Base-by-base conservation (phyloP, 2,888 invertebrate genomes). In the Sipha maydis region DNA sequence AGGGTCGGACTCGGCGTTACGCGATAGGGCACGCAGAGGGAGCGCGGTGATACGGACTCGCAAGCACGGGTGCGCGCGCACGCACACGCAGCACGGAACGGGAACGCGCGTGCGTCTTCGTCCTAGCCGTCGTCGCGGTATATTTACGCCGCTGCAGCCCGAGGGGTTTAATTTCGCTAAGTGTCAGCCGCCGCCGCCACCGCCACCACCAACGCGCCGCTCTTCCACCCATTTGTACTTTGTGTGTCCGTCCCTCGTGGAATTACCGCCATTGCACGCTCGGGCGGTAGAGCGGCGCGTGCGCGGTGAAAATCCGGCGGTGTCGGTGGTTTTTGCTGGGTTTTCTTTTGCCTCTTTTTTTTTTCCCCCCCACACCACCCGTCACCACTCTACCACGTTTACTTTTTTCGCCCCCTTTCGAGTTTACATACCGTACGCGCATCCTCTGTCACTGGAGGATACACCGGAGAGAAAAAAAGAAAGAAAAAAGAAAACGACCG, bases 111-210 rank as follows among this genome's bases (percentile, higher is more conserved):
- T 14, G 14, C n/a, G 54, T 41, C 41, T 31, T 56, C 21, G 38
- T 80, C 38, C 61, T 25, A n/a, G 1, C 9, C 82, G 5, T 19
- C 75, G 41, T 34, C n/a, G 34, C 17, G 0, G 71, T 31, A 17
- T 3, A 69, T 67, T 67, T n/a, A 48, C 77, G 86, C 80, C 86
- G 5, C 86, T 61, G 71, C 79, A 3, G 79, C 88, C 67, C 75
- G 82, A 67, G 75, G 88, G 88, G 88, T 88, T 88, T 88, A 88
- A 88, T 88, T 88, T 88, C 75, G 75, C 88, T 88, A 88, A 88
- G 88, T 88, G 88, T 88, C 80, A 41, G 80, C 28, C 25, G 61
- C 48, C 48, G 8, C 56, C 54, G 48, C 71, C 71, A 9, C 28
- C 25, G 41, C 48, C 48, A 21, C 56, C 54, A 38, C 48, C 71